A percentile compares a stretch with the other conserved stretches of the same genome.
Evolutionary conservation across 2,888 invertebrate species (phyloP).

Genomic region (Allacma fusca): DNA sequence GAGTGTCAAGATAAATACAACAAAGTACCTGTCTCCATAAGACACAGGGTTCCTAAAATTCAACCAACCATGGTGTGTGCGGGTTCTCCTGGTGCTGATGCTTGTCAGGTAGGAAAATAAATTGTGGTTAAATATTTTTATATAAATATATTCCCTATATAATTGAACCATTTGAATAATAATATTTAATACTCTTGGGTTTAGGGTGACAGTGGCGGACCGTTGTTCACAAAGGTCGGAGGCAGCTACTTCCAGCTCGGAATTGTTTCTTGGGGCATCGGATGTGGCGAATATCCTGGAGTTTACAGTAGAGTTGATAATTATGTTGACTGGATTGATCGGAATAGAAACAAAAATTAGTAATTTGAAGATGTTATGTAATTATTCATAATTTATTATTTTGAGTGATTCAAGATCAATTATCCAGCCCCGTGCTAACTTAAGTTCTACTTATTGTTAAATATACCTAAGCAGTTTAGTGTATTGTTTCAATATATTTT

Average conservation of each 20-base stretch:
- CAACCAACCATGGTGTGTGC: slow-evolving; percentile 77
- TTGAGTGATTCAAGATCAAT: no score
- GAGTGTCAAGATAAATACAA: slow-evolving; percentile 72
- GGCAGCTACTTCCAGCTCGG: slow-evolving; percentile 31
- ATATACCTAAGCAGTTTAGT: no score
- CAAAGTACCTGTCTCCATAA: not conserved
- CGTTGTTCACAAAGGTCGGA: slow-evolving; percentile 74
- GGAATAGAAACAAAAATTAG: not conserved
- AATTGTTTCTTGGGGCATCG: slow-evolving; percentile 50
- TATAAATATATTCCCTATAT: no score
- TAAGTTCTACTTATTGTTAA: no score
- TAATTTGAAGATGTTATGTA: not conserved
- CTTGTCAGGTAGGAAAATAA: slow-evolving; percentile 78
- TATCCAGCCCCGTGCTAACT: no score
- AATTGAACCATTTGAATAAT: no score
- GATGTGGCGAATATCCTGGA: slow-evolving; percentile 19
- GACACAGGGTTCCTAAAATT: slow-evolving; percentile 44
- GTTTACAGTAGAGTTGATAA: slow-evolving; percentile 29
- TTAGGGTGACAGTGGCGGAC: slow-evolving; percentile 90
- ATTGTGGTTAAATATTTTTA: no score
- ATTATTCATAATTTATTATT: no score
- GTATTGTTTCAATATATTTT: no score
- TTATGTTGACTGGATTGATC: not conserved
- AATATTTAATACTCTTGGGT: not conserved
- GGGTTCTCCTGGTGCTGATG: slow-evolving; percentile 82